Conservation (phyloP, 2,797 vertebrate species). For the Emydoidea blandingii region DNA sequence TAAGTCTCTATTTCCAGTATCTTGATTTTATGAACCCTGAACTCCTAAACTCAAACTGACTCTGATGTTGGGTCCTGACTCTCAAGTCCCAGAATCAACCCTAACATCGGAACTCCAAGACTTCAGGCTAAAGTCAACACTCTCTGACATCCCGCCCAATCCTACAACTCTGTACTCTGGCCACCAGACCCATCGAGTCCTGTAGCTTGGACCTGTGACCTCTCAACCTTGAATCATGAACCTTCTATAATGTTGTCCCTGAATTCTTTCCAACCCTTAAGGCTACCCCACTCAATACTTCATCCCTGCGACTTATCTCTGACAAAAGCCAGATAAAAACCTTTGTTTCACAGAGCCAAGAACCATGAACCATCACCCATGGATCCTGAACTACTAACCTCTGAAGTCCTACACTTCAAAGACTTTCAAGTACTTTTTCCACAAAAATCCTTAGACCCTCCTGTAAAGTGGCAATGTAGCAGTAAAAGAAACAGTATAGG, state of each 20-base stretch:
- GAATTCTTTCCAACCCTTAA: not conserved
- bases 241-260: accelerated
- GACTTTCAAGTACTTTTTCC: not conserved
- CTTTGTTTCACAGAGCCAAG: not conserved
- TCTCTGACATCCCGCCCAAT: not conserved
- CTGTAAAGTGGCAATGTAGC: not conserved
- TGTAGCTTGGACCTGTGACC: accelerated
- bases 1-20: not conserved
- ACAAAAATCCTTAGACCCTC: not conserved
- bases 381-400: not conserved
- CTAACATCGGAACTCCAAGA: not conserved
- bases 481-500: not conserved
- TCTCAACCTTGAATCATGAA: not conserved
- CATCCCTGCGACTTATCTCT: accelerated
- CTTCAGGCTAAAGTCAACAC: not conserved
- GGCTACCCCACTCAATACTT: not conserved
- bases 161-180: accelerated
- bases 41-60: too few species aligned
- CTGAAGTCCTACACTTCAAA: not conserved
- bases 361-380: not conserved
- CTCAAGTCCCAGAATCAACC: not conserved
- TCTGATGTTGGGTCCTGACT: not conserved
- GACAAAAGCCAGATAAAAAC: not conserved
- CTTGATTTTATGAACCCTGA: not conserved
- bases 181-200: not conserved